Conservation (phyloP, 2,888 invertebrate species). For the Nemoura dubitans region DNA sequence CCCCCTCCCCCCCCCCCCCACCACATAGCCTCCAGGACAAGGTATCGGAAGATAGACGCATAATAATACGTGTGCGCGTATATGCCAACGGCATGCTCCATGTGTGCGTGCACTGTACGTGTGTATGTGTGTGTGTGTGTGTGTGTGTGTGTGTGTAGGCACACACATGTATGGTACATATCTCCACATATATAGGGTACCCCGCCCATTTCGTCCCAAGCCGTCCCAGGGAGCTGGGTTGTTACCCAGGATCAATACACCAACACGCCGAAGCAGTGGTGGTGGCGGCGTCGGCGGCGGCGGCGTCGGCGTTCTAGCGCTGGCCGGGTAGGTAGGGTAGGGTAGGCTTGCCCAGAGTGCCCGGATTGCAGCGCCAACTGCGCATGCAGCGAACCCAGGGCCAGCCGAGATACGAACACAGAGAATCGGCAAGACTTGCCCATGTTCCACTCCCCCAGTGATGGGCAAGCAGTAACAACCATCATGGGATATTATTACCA, state of each 20-base stretch:
- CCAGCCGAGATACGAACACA: conserved; percentile 34
- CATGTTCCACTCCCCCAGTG: conserved; percentile 16
- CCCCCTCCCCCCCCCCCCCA: no score
- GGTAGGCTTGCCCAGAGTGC: neutral
- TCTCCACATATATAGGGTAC: conserved; percentile 32
- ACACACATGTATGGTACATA: neutral
- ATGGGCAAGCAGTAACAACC: conserved; percentile 30
- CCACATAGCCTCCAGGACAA: neutral
- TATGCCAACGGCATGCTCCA: neutral
- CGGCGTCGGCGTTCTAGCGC: neutral
- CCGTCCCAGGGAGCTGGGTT: conserved; percentile 35
- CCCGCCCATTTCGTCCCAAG: conserved; percentile 38
- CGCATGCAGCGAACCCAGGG: conserved; percentile 18
- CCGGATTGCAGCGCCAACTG: neutral
- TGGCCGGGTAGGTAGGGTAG: conserved; percentile 15
- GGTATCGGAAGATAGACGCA: neutral
- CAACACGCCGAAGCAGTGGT: conserved; percentile 2
- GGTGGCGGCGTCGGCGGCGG: neutral
- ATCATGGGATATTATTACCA: conserved; percentile 15
- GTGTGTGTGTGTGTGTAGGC: neutral
- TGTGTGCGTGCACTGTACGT: neutral
- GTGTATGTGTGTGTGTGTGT: neutral
- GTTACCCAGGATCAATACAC: conserved; percentile 29
- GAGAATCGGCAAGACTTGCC: conserved; percentile 14
- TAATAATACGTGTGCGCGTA: neutral